Evolutionary conservation across 2,888 invertebrate genomes (phyloP).

Genomic region (Lamellibrachia columna): DNA sequence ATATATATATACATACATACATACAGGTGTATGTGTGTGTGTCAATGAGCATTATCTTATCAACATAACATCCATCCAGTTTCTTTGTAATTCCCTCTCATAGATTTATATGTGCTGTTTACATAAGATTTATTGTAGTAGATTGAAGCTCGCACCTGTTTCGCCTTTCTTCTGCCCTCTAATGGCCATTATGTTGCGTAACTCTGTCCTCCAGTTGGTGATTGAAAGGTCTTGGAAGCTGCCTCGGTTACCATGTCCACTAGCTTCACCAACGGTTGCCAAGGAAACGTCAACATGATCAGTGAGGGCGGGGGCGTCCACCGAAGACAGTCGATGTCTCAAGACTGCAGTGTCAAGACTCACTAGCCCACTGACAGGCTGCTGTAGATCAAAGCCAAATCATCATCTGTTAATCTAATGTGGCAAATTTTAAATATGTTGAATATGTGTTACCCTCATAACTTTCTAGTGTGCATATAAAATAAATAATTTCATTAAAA

Average conservation of each 20-base stretch:
- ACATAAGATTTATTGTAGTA: background rate
- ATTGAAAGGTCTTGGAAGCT: conserved; percentile 31
- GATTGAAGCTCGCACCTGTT: conserved; percentile 19
- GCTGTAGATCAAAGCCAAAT: background rate
- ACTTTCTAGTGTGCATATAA: too few species aligned
- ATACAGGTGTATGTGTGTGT: too few species aligned
- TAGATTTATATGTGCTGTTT: background rate
- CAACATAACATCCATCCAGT: background rate
- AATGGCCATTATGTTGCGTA: conserved; percentile 44
- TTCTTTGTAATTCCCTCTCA: background rate
- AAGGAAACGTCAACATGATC: background rate
- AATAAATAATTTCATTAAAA: too few species aligned
- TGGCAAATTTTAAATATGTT: too few species aligned
- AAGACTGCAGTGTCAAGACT: background rate
- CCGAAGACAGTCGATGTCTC: background rate
- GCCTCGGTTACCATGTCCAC: background rate
- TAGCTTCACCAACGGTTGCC: background rate
- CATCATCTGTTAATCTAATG: background rate
- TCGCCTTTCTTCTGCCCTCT: conserved; percentile 29
- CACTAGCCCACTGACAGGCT: background rate
- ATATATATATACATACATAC: background rate
- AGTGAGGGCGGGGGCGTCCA: background rate
- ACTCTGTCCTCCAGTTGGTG: conserved; percentile 46
- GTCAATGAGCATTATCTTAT: background rate
- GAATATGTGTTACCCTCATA: too few species aligned